These are phyloP conservation scores for Pygoscelis antarcticus DNA, from an alignment of 2,113 vertebrate species.

Conservation along the genomic window DNA sequence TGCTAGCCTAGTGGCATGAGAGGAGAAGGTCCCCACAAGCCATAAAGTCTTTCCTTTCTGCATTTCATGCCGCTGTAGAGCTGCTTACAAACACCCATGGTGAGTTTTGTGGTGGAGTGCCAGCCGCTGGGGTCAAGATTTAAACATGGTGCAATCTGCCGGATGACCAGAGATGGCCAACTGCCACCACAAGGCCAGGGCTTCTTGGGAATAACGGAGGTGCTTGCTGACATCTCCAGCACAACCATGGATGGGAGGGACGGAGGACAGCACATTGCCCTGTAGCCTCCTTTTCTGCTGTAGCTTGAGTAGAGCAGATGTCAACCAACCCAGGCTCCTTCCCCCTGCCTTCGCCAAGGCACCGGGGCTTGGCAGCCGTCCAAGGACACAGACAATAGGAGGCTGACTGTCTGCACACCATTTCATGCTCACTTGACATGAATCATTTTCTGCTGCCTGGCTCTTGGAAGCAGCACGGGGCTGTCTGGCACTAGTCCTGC, in stretches of 20 bases:
- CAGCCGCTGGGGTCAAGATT: background rate
- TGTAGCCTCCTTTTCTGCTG: background rate
- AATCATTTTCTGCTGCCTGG: background rate
- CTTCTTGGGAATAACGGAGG: rapidly evolving
- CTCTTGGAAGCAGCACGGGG: background rate
- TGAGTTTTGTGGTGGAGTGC: background rate
- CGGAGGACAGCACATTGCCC: background rate
- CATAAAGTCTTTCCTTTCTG: background rate
- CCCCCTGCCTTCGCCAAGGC: conserved; percentile 9
- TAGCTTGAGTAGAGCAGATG: conserved; percentile 56
- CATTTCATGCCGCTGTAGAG: rapidly evolving
- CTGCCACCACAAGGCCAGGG: background rate
- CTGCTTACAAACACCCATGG: rapidly evolving
- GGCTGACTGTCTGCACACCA: conserved; percentile 28
- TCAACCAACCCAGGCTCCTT: conserved; percentile 41
- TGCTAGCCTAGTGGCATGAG: rapidly evolving
- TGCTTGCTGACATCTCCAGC: background rate
- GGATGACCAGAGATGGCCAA: background rate
- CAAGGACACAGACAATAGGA: conserved; percentile 67
- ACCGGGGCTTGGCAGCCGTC: conserved; percentile 55
- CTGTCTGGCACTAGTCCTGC: background rate
- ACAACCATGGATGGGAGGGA: background rate
- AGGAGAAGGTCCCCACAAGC: background rate
- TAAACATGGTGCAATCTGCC: background rate
- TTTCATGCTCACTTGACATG: background rate